Evolutionary conservation across 2,113 vertebrate genomes (phyloP).

Genomic region (Grantiella picta): DNA sequence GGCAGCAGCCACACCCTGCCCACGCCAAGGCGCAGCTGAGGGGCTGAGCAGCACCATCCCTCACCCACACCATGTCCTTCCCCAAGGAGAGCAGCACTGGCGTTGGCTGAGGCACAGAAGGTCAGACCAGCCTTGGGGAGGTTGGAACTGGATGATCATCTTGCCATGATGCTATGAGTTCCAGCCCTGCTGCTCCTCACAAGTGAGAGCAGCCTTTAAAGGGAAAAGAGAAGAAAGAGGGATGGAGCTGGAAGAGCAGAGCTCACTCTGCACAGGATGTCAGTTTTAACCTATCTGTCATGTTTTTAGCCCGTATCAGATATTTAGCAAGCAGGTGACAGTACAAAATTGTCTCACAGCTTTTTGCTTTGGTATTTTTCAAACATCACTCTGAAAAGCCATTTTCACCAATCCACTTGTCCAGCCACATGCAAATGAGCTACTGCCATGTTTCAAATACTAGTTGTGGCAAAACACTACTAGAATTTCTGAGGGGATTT

Average conservation of each 20-base stretch:
- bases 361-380: background rate
- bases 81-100: background rate
- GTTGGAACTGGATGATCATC: background rate
- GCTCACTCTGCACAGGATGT: background rate
- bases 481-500: background rate
- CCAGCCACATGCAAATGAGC: background rate
- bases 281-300: background rate
- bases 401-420: background rate
- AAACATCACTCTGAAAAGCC: background rate
- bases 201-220: background rate
- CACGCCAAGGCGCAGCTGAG: background rate
- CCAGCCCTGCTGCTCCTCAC: background rate
- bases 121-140: background rate
- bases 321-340: background rate
- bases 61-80: background rate
- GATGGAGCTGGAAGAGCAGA: background rate
- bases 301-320: background rate
- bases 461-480: background rate
- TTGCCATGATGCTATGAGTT: fast-evolving
- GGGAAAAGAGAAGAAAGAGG: background rate
- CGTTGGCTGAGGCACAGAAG: background rate
- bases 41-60: fast-evolving
- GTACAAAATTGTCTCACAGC: background rate
- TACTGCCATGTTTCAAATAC: background rate
- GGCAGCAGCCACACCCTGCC: background rate